These are phyloP conservation scores for Chrysolina oricalcia DNA, from an alignment of 2,888 invertebrate species.

Conservation along the genomic window DNA sequence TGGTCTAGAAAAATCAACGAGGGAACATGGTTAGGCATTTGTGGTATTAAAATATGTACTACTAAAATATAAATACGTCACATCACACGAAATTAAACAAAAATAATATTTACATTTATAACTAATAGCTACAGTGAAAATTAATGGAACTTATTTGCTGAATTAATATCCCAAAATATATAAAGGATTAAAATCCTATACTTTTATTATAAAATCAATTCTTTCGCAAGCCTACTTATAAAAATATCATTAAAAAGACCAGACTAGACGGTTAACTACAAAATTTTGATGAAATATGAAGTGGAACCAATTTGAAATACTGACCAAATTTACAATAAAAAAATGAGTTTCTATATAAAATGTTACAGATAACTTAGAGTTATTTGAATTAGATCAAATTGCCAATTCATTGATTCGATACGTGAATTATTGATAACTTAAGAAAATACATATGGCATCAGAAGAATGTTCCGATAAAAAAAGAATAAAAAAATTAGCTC, in stretches of 20 bases:
- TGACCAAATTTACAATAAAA: constrained; percentile 52
- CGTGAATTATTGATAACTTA: constrained; percentile 41
- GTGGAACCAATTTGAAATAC: constrained; percentile 48
- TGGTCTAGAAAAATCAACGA: constrained; percentile 16
- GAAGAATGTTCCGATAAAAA: constrained; percentile 46
- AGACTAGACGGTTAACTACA: constrained; percentile 49
- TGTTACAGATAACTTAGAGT: constrained; percentile 55
- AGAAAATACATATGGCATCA: constrained; percentile 52
- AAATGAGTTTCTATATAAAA: constrained; percentile 43
- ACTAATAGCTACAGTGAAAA: constrained; percentile 51
- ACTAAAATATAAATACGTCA: constrained; percentile 64
- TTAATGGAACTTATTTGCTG: constrained; percentile 44
- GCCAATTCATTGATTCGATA: constrained; percentile 50
- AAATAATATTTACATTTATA: constrained; percentile 61
- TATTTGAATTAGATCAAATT: constrained; percentile 44
- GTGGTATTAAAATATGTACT: constrained; percentile 57
- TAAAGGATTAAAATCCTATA: background rate
- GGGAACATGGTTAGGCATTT: constrained; percentile 55
- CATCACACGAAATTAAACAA: constrained; percentile 62
- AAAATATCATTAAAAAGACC: constrained; percentile 33
- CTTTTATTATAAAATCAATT: background rate
- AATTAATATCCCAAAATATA: background rate
- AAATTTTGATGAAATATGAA: constrained; percentile 37
- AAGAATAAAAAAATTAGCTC: constrained; percentile 51
- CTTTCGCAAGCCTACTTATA: constrained; percentile 26